Base-by-base conservation (phyloP, 53 echinoderm and acorn worm species). In the Hippasteria phrygiana region DNA sequence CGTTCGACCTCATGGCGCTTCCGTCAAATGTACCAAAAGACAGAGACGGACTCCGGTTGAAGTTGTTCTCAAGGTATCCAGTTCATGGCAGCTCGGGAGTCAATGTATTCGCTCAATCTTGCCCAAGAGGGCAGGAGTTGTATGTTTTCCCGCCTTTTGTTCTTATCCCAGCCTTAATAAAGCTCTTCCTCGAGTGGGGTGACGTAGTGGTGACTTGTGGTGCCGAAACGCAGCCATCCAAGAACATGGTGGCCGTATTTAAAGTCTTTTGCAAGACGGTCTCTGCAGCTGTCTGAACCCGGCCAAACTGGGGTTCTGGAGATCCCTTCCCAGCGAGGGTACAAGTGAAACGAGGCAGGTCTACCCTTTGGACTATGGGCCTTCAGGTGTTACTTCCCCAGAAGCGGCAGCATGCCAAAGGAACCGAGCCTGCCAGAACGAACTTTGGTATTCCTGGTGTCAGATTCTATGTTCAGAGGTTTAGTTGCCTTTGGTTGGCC, bases 201-300 rank as follows among this genome's bases (percentile, higher is more conserved):
- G 32, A 81, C 46, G 66, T 81, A 14, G 45, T 74, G 10, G 82
- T 32, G 8, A 81, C 82, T 81, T 12, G 64, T 81, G 0, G 80
- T 80, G 29, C 80, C 80, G 10, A 80, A 62, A 33, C 53, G 51
- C 54, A 27, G 26, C 4, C 54, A 76, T 20, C 76, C 76, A 4
- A 76, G 76, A 33, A 18, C 82, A 24, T 81, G 45, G 82, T 66
- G 82, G 82, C 64, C 82, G 14, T 43, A 80, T 38, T 17, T 78
- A 37, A 55, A 33, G 6, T 51, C 56, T 1, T 59, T 38, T n/a
- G 56, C 56, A 20, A 39, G 12, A 40, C 20, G 62, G 79, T 79
- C 42, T 5, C 18, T 79, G 43, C 79, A 3, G 38, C 42, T 62
- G 11, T 38, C n/a, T 40, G 79, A 62, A 28, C 59, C 38, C 26